phyloP scores from a whole-genome alignment of 2,797 vertebrate genomes.

The Cuculus canorus region DNA sequence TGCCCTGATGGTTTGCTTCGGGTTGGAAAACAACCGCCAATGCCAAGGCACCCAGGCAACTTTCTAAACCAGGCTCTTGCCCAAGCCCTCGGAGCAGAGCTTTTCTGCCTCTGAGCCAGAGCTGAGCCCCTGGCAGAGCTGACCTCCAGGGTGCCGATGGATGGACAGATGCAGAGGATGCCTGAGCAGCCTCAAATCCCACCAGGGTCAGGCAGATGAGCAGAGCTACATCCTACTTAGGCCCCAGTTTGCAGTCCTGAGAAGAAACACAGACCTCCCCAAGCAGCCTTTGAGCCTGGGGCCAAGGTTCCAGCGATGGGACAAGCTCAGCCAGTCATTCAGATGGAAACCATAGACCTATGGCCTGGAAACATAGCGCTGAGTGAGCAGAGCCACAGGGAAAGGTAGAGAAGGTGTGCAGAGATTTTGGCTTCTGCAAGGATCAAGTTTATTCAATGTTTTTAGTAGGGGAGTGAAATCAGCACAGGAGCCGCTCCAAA shows the following conservation, averaged over 20 bases:
- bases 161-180: neutral
- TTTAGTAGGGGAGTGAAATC: neutral
- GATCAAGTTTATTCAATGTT: neutral
- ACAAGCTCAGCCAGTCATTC: neutral
- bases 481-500: neutral
- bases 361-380: neutral
- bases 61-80: constrained; percentile 47
- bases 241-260: neutral
- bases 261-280: neutral
- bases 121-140: neutral
- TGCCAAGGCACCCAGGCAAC: constrained; percentile 64
- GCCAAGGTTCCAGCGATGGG: neutral
- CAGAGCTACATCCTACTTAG: neutral
- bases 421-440: neutral
- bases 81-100: constrained; percentile 52
- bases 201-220: neutral
- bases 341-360: neutral
- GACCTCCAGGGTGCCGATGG: neutral
- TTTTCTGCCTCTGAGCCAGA: neutral
- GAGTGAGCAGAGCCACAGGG: neutral
- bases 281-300: neutral
- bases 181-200: neutral
- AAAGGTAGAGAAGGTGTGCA: neutral
- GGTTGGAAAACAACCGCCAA: constrained; percentile 60
- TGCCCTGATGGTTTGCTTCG: constrained; percentile 66